Evolutionary conservation across 2,888 invertebrate species (phyloP), one percentile per base, ranked within the genome.

Genomic region (Enchytraeus crypticus): DNA sequence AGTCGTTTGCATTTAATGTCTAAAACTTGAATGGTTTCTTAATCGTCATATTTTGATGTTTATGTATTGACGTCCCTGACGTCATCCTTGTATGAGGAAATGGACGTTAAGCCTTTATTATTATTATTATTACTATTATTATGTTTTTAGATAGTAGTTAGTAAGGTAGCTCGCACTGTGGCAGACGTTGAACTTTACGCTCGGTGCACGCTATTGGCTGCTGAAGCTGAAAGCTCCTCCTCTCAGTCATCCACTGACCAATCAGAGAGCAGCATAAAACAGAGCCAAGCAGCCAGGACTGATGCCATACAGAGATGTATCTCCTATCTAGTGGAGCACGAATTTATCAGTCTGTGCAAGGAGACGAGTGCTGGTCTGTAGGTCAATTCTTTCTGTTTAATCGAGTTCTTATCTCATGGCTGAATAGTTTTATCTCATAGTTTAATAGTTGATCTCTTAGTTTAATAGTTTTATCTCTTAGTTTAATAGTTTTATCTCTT

Each of bases 141-240:
- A 54, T 27, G 27, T 26, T 4, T 18, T 59, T 65, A 82, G 81
- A 88, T 91, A 51, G 87, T 95, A 64, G 91, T 92, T 0, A 90
- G 91, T 74, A 88, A 90, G 70, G 87, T 89, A 11, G 88, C 89
- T 0, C 84, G 83, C 62, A 86, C 86, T 0, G 84, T 84, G 5
- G 78, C 80, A 27, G 90, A 95, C 72, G 83, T 95, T 26, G 81
- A 85, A 57, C 75, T 84, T 33, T 96, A 93, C 79, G 84, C 87
- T 0, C 84, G 84, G 67, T 92, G 90, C 75, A 93, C 92, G 3
- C 82, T 93, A 66, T 76, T 87, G 51, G 81, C 83, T 27, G 77
- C 80, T 23, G 76, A 76, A 11, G 60, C 76, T 29, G 72, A 79
- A 27, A 18, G 32, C 32, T 47, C 33, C 29, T 14, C 57, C 8